A percentile compares a stretch with the other conserved stretches of the same genome.
Evolutionary conservation across 2,113 vertebrate species (phyloP).

Genomic region (Cnemophilus loriae): DNA sequence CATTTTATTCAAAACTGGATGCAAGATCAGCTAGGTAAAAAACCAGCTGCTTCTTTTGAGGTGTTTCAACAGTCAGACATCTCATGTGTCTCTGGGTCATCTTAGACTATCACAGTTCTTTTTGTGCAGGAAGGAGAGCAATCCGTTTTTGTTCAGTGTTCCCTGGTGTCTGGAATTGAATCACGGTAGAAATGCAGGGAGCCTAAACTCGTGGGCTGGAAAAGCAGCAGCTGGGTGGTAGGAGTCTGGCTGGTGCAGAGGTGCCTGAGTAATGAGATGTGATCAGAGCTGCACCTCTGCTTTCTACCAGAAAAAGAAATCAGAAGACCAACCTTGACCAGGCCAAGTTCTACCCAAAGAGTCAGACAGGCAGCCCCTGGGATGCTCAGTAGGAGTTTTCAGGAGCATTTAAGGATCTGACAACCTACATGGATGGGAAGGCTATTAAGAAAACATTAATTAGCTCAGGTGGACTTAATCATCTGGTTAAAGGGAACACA

Average conservation of each 20-base stretch:
- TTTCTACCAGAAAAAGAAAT: background rate
- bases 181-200: background rate
- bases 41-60: background rate
- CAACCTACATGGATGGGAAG: background rate
- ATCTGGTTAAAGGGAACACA: background rate
- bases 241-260: background rate
- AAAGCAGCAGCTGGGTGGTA: background rate
- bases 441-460: slow-evolving; percentile 24
- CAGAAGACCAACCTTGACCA: background rate
- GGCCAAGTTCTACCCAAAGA: background rate
- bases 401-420: background rate
- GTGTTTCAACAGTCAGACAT: background rate
- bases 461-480: slow-evolving; percentile 17
- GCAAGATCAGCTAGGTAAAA: background rate
- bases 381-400: background rate
- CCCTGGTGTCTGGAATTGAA: background rate
- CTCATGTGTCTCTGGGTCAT: background rate
- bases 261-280: background rate
- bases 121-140: fast-evolving
- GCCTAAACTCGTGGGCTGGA: background rate
- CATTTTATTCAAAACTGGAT: slow-evolving; percentile 47
- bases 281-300: fast-evolving
- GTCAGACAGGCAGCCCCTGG: background rate
- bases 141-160: background rate
- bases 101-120: background rate